phyloP scores from a whole-genome alignment of 1,140 invertebrate genomes.

The Procambarus clarkii region DNA sequence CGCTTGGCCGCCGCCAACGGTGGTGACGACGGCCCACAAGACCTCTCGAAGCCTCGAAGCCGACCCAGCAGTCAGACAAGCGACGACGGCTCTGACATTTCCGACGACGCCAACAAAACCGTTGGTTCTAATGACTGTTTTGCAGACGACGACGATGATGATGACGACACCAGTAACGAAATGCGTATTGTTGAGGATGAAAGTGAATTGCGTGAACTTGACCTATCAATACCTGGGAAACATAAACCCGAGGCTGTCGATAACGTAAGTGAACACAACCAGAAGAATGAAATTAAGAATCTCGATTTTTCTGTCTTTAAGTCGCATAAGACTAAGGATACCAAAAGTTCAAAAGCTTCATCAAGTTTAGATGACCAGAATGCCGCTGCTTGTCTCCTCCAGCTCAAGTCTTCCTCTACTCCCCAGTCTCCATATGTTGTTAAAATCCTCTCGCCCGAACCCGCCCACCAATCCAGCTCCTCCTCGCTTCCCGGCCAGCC shows the following conservation, averaged over 20 bases:
- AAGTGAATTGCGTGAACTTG: slow-evolving; percentile 55
- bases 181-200: slow-evolving; percentile 64
- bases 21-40: slow-evolving; percentile 52
- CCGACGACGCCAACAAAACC: slow-evolving; percentile 61
- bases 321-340: slow-evolving; percentile 12
- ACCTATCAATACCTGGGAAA: slow-evolving; percentile 48
- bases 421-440: slow-evolving; percentile 59
- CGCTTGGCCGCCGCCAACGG: not conserved
- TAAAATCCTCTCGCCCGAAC: slow-evolving; percentile 61
- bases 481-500: slow-evolving; percentile 45
- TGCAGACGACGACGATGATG: slow-evolving; percentile 60
- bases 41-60: slow-evolving; percentile 44
- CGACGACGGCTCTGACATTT: slow-evolving; percentile 59
- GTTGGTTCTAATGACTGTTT: slow-evolving; percentile 62
- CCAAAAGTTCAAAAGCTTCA: slow-evolving; percentile 33
- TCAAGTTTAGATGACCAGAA: slow-evolving; percentile 60
- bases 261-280: slow-evolving; percentile 24
- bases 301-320: slow-evolving; percentile 39
- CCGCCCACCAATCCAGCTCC: slow-evolving; percentile 62
- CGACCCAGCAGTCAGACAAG: slow-evolving; percentile 20
- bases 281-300: slow-evolving; percentile 35
- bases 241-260: not conserved
- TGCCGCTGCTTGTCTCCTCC: slow-evolving; percentile 59
- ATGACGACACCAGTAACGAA: slow-evolving; percentile 63
- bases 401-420: slow-evolving; percentile 65